Evolutionary conservation across 2,797 vertebrate species (phyloP), one percentile per base, ranked within the genome.

Genomic region (Aplochiton taeniatus): DNA sequence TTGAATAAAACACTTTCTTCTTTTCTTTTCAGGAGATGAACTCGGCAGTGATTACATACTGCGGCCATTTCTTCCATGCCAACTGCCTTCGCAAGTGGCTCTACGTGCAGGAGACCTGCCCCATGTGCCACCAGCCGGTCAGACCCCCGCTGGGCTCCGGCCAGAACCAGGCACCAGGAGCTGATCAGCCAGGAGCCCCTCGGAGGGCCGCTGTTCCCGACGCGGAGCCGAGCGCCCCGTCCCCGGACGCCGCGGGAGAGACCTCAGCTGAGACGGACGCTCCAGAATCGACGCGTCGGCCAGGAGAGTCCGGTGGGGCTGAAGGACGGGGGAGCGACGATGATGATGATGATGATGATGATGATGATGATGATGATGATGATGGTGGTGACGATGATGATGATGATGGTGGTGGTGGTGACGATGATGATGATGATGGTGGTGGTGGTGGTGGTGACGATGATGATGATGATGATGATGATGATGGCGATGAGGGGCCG

Each of bases 71-170:
- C 80, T 96, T 95, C 82, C 94, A 95, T 0, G 89, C 86, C 0
- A 79, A 87, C 83, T 96, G 94, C 72, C 92, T 95, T 16, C 90
- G 92, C 57, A 93, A 95, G 82, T 95, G 94, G 94, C 86, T 96
- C 10, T 95, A 95, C 0, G 90, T 96, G 47, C 94, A 94, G 86
- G 93, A 94, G 80, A 92, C 93, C 0, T 95, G 94, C 49, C 94
- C 94, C 45, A 91, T 95, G 93, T 96, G 94, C 60, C 94, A 95
- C 79, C 90, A 93, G 31, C 77, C 75, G 0, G 86, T 95, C 18
- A 86, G 79, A 10, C 87, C 86, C 1, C n/a, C 63, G 0, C 31
- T 63, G 0, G 18, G 63, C 0, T 19, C 64, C 0, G 64, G 0
- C 14, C 77, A 63, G 13, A 63, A 31, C 54, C 41, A 70, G 31